Conservation (phyloP, 1,140 invertebrate species). For the Calliphora vicina region DNA sequence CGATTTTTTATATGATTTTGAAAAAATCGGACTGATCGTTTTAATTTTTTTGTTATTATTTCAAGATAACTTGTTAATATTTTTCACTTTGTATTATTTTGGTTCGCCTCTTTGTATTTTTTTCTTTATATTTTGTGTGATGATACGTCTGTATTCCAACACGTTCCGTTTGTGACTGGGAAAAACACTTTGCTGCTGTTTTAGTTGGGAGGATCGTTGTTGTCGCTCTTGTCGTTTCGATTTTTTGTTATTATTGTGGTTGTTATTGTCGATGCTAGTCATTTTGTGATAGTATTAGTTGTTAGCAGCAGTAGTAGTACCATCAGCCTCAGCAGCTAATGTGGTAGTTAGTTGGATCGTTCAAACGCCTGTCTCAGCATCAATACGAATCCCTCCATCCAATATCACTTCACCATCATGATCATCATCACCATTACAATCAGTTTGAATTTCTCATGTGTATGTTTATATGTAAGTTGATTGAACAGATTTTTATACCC, state of each 20-base stretch:
- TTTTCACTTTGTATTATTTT: conserved; percentile 24
- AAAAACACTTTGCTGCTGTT: conserved; percentile 45
- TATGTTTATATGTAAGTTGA: neutral
- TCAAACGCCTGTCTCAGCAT: neutral
- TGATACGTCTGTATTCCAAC: conserved; percentile 57
- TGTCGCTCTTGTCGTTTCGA: conserved; percentile 10
- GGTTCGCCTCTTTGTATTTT: neutral
- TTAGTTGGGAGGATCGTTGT: conserved; percentile 44
- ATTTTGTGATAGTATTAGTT: conserved; percentile 29
- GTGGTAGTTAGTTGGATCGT: conserved; percentile 4
- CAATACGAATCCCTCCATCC: neutral
- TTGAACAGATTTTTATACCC: neutral
- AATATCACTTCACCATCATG: neutral
- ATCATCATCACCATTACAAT: neutral
- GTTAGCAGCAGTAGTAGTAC: neutral
- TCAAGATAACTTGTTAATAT: conserved; percentile 14
- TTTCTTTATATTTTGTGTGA: neutral
- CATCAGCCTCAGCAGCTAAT: neutral
- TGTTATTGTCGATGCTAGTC: conserved; percentile 38
- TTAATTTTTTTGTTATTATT: conserved; percentile 20
- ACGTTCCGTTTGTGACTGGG: conserved; percentile 57
- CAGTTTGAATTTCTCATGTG: neutral
- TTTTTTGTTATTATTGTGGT: conserved; percentile 29
- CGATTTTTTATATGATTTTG: conserved; percentile 17
- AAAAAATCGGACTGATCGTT: neutral